Conservation (phyloP, 2,888 invertebrate species). For the Eristalis tenax region DNA sequence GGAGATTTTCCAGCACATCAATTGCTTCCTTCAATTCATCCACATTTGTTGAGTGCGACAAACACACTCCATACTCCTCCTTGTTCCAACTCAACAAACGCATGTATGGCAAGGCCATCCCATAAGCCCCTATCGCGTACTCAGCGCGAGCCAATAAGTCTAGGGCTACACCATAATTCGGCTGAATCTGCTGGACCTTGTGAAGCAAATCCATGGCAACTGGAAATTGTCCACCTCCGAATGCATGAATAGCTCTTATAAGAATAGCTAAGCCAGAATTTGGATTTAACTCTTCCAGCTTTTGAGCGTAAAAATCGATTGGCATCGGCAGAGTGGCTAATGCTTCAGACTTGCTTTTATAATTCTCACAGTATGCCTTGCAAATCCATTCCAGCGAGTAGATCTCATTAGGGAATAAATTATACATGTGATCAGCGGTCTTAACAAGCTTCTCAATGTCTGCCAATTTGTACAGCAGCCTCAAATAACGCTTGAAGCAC, state of each 20-base stretch:
- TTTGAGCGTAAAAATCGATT: constrained; percentile 82
- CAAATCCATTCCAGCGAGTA: constrained; percentile 85
- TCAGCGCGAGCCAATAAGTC: constrained; percentile 82
- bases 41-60: constrained; percentile 75
- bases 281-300: constrained; percentile 83
- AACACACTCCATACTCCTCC: constrained; percentile 74
- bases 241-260: constrained; percentile 84
- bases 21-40: constrained; percentile 82
- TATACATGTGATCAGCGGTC: constrained; percentile 82
- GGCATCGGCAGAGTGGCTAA: constrained; percentile 71
- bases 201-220: constrained; percentile 83
- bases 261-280: constrained; percentile 85
- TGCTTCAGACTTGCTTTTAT: constrained; percentile 60
- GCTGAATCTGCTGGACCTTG: constrained; percentile 80
- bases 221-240: constrained; percentile 82
- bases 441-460: constrained; percentile 81
- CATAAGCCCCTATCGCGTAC: constrained; percentile 82
- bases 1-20: constrained; percentile 77
- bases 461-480: constrained; percentile 78
- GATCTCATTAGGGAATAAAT: constrained; percentile 81
- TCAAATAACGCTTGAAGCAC: constrained; percentile 78
- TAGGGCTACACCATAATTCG: constrained; percentile 82
- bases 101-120: constrained; percentile 80
- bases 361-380: constrained; percentile 83
- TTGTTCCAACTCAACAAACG: constrained; percentile 72